phyloP scores from a whole-genome alignment of 2,888 invertebrate genomes.

The Drosophila bunnanda region DNA sequence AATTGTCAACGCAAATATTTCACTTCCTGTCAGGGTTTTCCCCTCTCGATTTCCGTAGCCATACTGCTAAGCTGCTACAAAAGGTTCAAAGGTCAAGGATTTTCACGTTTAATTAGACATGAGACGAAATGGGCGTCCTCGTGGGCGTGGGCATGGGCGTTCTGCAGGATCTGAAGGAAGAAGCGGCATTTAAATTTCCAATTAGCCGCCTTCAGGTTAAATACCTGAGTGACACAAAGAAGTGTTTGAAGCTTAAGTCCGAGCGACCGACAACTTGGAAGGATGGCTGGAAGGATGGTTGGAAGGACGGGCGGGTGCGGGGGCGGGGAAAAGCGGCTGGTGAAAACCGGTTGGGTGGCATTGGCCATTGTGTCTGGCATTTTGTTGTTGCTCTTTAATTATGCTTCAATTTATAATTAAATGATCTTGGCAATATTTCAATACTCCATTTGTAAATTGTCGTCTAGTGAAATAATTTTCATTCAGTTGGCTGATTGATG shows the following conservation, averaged over 20 bases:
- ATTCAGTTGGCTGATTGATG: conserved; percentile 25
- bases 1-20: conserved; percentile 77
- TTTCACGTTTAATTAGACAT: conserved; percentile 65
- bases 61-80: conserved; percentile 20
- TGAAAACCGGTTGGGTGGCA: background rate
- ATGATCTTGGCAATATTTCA: conserved; percentile 38
- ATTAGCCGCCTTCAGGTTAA: conserved; percentile 47
- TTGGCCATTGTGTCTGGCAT: conserved; percentile 10
- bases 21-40: conserved; percentile 65
- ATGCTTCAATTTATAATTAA: conserved; percentile 38
- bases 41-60: conserved; percentile 19
- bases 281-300: too few relatives aligned
- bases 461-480: conserved; percentile 33
- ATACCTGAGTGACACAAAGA: conserved; percentile 46
- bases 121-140: conserved; percentile 24
- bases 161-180: conserved; percentile 21
- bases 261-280: background rate
- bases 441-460: conserved; percentile 15
- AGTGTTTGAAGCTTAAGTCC: conserved; percentile 43
- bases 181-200: conserved; percentile 53
- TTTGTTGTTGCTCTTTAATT: conserved; percentile 40
- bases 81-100: conserved; percentile 69
- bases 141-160: conserved; percentile 16
- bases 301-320: background rate
- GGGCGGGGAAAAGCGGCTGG: background rate